These are phyloP conservation scores for Drosophila longiperda DNA, from an alignment of 2,888 invertebrate genomes.

Conservation along the genomic window DNA sequence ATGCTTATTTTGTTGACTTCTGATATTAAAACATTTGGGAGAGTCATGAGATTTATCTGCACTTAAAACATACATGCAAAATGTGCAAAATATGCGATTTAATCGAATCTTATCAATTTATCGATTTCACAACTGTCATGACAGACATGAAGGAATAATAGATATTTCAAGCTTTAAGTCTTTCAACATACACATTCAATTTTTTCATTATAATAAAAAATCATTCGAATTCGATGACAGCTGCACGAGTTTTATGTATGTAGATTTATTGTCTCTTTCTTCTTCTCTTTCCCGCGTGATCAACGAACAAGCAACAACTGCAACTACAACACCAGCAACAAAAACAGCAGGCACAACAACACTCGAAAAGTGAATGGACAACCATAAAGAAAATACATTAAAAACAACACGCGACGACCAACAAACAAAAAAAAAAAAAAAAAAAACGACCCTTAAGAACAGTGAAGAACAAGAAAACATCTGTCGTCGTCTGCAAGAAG, in stretches of 20 bases:
- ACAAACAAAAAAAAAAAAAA: conserved; percentile 39
- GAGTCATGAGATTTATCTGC: background rate
- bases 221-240: conserved; percentile 23
- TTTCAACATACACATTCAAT: background rate
- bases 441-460: conserved; percentile 50
- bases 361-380: conserved; percentile 30
- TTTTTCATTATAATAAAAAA: background rate
- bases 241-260: conserved; percentile 14
- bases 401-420: conserved; percentile 51
- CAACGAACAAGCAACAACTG: conserved; percentile 11
- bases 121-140: background rate
- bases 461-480: conserved; percentile 49
- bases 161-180: background rate
- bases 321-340: background rate
- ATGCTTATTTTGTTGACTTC: background rate
- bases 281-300: conserved; percentile 6
- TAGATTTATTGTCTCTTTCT: conserved; percentile 7
- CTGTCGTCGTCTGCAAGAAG: conserved; percentile 44
- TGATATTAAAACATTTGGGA: background rate
- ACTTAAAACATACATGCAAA: background rate
- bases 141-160: background rate
- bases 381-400: conserved; percentile 42
- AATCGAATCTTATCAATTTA: background rate
- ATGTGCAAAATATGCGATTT: background rate
- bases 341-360: conserved; percentile 5